Evolutionary conservation across 2,113 vertebrate genomes (phyloP).

Genomic region (Pygoscelis antarcticus): DNA sequence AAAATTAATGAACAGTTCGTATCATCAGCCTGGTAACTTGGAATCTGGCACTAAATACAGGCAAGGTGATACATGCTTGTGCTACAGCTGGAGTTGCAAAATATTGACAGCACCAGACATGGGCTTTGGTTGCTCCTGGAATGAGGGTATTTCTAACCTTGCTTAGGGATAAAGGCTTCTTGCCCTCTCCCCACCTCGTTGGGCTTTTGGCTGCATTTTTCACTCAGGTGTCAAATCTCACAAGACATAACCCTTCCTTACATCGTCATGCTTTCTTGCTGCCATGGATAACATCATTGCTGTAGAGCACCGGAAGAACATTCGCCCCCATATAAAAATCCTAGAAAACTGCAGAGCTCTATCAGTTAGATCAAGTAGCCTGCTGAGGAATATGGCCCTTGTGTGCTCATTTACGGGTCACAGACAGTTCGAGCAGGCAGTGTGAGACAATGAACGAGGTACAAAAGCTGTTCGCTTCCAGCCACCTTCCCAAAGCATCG

Average conservation of each 20-base stretch:
- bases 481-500: accelerated
- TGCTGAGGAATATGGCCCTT: neutral
- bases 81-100: neutral
- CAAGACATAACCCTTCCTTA: neutral
- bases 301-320: neutral
- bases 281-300: accelerated
- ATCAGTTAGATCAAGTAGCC: accelerated
- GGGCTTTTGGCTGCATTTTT: neutral
- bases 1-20: accelerated
- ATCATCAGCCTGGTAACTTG: neutral
- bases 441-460: accelerated
- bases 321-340: neutral
- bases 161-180: neutral
- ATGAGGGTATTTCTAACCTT: neutral
- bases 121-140: neutral
- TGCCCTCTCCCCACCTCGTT: accelerated
- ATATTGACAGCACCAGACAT: accelerated
- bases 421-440: accelerated
- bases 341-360: neutral
- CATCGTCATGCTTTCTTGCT: accelerated
- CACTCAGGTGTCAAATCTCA: accelerated
- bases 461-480: neutral
- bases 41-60: too few relatives aligned
- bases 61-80: neutral
- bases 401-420: accelerated